Conservation (phyloP, 2,113 vertebrate genomes). For the Xyrauchen texanus region DNA sequence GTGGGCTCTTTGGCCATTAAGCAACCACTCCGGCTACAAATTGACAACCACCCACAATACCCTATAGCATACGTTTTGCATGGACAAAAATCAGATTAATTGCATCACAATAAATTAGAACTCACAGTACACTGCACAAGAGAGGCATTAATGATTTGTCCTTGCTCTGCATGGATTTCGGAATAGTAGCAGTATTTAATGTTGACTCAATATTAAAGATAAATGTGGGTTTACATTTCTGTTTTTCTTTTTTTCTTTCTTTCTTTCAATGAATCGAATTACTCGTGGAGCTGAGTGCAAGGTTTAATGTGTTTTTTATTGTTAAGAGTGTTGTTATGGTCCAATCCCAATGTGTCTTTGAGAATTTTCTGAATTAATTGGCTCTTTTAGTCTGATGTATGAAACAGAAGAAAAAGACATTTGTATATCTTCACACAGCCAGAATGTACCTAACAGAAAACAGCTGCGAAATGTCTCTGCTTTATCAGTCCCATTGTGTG, state of each 20-base stretch:
- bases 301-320: slow-evolving; percentile 22
- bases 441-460: slow-evolving; percentile 5
- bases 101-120: no score
- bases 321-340: slow-evolving; percentile 9
- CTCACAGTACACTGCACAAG: no score
- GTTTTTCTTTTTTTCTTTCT: no score
- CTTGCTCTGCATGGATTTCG: no score
- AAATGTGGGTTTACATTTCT: background rate
- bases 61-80: no score
- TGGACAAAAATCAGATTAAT: no score
- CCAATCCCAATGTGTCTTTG: slow-evolving; percentile 9
- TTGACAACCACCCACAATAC: no score
- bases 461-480: background rate
- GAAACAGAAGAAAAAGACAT: slow-evolving; percentile 15
- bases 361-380: slow-evolving; percentile 19
- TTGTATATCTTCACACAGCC: slow-evolving; percentile 15
- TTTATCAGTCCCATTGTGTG: slow-evolving; percentile 16
- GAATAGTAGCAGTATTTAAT: background rate
- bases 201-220: slow-evolving; percentile 16
- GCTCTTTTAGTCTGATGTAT: slow-evolving; percentile 25
- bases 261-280: background rate
- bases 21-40: no score
- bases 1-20: no score
- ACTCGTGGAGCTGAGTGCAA: background rate
- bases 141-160: no score